Percentiles rank a stretch among this genome's conserved stretches.
Conservation (phyloP, 2,888 invertebrate genomes). For the Ichneumoninae sp. region DNA sequence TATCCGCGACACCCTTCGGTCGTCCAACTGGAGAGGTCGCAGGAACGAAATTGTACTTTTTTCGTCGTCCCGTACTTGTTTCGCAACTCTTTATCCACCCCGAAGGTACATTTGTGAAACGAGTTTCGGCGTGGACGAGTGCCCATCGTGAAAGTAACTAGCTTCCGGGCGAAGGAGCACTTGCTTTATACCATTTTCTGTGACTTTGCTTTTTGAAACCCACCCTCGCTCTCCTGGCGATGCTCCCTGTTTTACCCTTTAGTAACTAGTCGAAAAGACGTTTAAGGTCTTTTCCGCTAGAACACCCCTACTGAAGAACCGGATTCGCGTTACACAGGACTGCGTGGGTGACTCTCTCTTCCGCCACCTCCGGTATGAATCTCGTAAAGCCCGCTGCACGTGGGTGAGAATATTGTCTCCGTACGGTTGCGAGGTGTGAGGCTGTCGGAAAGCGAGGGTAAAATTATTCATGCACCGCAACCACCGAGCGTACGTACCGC, state of each 20-base stretch:
- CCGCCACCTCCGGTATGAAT: slow-evolving; percentile 1
- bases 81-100: background rate
- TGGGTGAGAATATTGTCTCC: slow-evolving; percentile 6
- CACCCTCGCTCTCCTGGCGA: background rate
- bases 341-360: background rate
- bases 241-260: background rate
- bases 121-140: background rate
- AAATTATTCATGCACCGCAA: slow-evolving; percentile 36
- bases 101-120: background rate
- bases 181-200: background rate
- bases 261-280: background rate
- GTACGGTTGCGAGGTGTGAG: background rate
- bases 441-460: background rate
- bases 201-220: background rate
- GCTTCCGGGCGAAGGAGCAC: background rate
- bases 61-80: background rate
- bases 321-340: background rate
- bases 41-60: background rate
- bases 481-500: slow-evolving; percentile 11
- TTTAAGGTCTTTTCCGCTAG: background rate
- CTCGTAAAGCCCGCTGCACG: background rate
- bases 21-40: no score
- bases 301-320: background rate
- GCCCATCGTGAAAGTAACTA: background rate
- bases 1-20: background rate